Percentiles rank a stretch among this genome's conserved stretches.
These are phyloP conservation scores for Barnardius zonarius DNA, from an alignment of 2,113 vertebrate genomes.

Conservation along the genomic window DNA sequence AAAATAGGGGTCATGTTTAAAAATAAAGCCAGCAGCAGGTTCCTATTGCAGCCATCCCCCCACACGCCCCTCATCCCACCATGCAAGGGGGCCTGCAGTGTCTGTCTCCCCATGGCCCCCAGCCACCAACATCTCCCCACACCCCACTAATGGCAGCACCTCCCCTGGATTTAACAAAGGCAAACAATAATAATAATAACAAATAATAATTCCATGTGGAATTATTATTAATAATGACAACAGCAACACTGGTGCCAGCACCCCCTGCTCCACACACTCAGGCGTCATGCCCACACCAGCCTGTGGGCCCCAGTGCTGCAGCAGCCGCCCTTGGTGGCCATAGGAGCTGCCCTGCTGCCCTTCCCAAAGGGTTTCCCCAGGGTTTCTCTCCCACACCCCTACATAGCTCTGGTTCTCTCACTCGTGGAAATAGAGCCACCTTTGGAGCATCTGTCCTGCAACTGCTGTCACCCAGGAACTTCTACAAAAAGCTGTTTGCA, in stretches of 20 bases:
- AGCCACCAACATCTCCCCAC: rapidly evolving
- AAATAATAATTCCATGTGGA: not conserved
- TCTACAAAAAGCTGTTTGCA: not conserved
- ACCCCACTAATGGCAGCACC: not conserved
- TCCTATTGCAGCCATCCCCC: not conserved
- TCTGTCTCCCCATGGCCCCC: rapidly evolving
- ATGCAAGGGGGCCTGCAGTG: not conserved
- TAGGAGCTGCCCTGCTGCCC: not conserved
- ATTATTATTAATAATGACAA: not conserved
- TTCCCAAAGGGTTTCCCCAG: not conserved
- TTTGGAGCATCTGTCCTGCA: not conserved
- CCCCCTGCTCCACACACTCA: rapidly evolving
- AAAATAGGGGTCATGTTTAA: not conserved
- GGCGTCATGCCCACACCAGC: rapidly evolving
- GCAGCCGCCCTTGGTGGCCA: rapidly evolving
- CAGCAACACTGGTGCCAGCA: not conserved
- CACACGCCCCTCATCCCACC: not conserved
- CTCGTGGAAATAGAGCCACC: not conserved
- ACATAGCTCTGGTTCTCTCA: not conserved
- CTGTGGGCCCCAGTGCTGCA: not conserved
- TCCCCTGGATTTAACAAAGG: not conserved
- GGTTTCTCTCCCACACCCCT: not conserved
- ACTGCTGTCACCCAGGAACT: not conserved
- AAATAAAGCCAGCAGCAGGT: not conserved
- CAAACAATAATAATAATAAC: too few species aligned